Evolutionary conservation across 1,140 invertebrate genomes (phyloP), one percentile per base, ranked within the genome.

Genomic region (Tetragonula clypearis): DNA sequence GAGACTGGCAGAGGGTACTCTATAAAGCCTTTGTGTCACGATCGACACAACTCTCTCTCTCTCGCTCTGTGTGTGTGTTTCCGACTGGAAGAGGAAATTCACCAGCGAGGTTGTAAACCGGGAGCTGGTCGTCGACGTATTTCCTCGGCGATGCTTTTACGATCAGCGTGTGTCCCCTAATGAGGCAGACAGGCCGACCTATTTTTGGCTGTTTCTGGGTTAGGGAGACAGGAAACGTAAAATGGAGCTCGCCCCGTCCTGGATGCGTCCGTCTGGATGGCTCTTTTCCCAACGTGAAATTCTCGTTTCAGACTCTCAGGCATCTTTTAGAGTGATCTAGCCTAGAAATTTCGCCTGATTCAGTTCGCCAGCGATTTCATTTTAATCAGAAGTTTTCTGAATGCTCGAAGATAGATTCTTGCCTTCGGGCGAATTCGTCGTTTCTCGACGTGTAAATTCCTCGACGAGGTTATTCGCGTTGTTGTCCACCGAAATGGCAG

Each of bases 161-260:
- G 65, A 69, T 79, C 65, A 8, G 19, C 19, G 77, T 17, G 65
- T 21, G 77, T 79, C 65, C 35, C 55, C 49, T 69, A 79, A 79
- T 79, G 62, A 79, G 35, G 4, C 19, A 49, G 21, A 23, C 62
- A 79, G 58, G 1, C 75, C 58, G 75, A 78, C 75, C 75, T 78
- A 78, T 78, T 78, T 78, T 78, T 66, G 75, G 75, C 1, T 26
- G 58, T 66, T 49, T 78, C 58, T 62, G 75, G 75, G 60, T 78
- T 78, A 78, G 56, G 21, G 1, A 78, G 75, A 41, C 74, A 76
- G 74, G 74, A 76, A 78, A 78, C 23, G 60, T 78, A 26, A 76
- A 76, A 76, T 23, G 58, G 35, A n/a, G 41, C 23, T 14, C 21
- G 35, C 3, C 1, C 3, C 23, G 17, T 26, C 60, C 23, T 62